Conservation (phyloP, 2,113 vertebrate genomes). For the Rousettus leschenaultii region DNA sequence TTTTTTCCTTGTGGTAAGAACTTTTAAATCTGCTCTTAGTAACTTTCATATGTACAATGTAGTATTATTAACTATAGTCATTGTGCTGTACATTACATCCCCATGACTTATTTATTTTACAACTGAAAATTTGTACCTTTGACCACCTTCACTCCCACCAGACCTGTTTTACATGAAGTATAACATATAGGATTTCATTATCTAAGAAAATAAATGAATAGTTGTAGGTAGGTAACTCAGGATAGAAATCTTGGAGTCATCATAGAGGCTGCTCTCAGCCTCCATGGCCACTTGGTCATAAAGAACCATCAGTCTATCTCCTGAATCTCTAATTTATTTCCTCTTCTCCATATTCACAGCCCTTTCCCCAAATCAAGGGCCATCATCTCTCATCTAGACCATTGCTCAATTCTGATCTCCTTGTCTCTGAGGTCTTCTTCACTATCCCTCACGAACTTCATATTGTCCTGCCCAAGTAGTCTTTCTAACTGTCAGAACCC, state of each 20-base stretch:
- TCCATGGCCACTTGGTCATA: background rate
- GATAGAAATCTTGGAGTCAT: background rate
- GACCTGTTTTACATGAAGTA: background rate
- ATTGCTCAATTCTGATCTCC: background rate
- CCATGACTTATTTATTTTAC: background rate
- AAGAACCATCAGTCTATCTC: background rate
- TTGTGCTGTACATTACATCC: background rate
- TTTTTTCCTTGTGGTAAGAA: background rate
- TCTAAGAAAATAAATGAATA: background rate
- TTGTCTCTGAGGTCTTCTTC: background rate
- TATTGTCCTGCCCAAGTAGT: background rate
- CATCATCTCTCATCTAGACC: background rate
- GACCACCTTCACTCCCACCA: background rate
- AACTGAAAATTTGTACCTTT: background rate
- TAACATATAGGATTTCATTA: background rate
- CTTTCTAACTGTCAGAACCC: background rate
- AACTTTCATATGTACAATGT: background rate
- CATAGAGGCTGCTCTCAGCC: background rate
- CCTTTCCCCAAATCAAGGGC: background rate
- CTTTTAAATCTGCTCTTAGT: background rate
- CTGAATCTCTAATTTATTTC: background rate
- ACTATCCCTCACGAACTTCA: background rate
- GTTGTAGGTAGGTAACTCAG: background rate
- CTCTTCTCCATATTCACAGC: background rate
- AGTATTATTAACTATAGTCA: background rate